phyloP scores from a whole-genome alignment of 2,888 invertebrate species.

The Venusia cambrica region DNA sequence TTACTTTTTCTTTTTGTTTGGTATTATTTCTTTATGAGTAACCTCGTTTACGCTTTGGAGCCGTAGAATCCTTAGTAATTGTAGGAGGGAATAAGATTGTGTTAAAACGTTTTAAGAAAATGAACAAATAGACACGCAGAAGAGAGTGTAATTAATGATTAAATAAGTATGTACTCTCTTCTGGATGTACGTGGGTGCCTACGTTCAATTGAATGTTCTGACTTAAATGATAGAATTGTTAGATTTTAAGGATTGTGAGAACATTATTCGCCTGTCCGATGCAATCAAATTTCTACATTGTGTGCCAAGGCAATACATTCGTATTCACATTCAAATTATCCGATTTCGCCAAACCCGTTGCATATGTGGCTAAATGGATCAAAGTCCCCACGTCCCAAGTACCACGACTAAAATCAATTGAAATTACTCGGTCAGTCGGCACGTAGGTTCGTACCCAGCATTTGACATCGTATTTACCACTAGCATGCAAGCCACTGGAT shows the following conservation, averaged over 20 bases:
- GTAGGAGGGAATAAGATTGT: slow-evolving; percentile 17
- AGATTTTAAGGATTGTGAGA: too few species aligned
- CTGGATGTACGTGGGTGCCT: too few species aligned
- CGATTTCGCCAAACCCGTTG: not conserved
- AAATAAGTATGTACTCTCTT: too few species aligned
- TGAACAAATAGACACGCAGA: too few species aligned
- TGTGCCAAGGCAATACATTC: too few species aligned
- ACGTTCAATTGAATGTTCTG: too few species aligned
- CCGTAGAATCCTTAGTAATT: slow-evolving; percentile 26
- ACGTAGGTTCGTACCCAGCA: slow-evolving; percentile 17
- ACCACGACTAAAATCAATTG: slow-evolving; percentile 17
- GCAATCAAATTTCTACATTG: slow-evolving; percentile 1
- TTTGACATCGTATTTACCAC: slow-evolving; percentile 16
- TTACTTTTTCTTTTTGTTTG: slow-evolving; percentile 49
- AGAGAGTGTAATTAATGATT: too few species aligned
- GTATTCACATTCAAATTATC: too few species aligned
- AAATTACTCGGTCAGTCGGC: slow-evolving; percentile 20
- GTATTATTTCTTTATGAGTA: slow-evolving; percentile 55
- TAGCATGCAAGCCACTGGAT: slow-evolving; percentile 8
- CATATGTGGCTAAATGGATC: slow-evolving; percentile 7
- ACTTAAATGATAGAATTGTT: too few species aligned
- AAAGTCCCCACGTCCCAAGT: too few species aligned
- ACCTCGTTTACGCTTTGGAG: slow-evolving; percentile 41
- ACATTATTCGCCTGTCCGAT: not conserved
- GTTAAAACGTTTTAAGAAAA: slow-evolving; percentile 4